These are phyloP conservation scores for Urocyon cinereoargenteus DNA, from an alignment of 2,797 vertebrate species.

Conservation along the genomic window DNA sequence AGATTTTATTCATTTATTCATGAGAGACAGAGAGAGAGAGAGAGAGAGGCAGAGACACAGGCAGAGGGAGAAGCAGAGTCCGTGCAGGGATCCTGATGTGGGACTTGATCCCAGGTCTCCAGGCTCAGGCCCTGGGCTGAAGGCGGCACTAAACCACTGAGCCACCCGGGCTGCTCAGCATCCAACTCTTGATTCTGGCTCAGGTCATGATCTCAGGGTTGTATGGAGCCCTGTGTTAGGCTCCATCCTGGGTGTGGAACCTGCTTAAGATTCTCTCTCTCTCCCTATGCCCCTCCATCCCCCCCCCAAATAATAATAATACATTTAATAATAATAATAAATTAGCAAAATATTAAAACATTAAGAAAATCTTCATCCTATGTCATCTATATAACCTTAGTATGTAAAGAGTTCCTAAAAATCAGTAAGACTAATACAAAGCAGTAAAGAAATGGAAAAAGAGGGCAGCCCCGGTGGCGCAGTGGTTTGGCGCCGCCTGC, in stretches of 20 bases:
- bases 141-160: not conserved
- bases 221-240: no score
- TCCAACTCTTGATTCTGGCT: no score
- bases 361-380: conserved; percentile 6
- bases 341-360: not conserved
- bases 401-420: not conserved
- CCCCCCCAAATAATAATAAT: no score
- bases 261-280: no score
- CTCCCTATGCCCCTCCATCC: no score
- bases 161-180: no score
- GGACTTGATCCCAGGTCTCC: not conserved
- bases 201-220: no score
- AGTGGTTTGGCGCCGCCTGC: no score
- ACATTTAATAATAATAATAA: no score
- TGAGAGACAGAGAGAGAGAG: not conserved
- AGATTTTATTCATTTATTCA: not conserved
- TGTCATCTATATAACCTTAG: not conserved
- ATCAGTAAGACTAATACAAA: not conserved
- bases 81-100: no score
- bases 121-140: not conserved
- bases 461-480: not conserved
- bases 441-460: conserved; percentile 2
- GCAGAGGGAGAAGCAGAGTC: not conserved
- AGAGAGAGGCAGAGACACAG: not conserved
- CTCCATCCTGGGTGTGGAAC: no score